Evolutionary conservation across 2,888 invertebrate genomes (phyloP), one percentile per base, ranked within the genome.

Genomic region (Eupithecia insigniata): DNA sequence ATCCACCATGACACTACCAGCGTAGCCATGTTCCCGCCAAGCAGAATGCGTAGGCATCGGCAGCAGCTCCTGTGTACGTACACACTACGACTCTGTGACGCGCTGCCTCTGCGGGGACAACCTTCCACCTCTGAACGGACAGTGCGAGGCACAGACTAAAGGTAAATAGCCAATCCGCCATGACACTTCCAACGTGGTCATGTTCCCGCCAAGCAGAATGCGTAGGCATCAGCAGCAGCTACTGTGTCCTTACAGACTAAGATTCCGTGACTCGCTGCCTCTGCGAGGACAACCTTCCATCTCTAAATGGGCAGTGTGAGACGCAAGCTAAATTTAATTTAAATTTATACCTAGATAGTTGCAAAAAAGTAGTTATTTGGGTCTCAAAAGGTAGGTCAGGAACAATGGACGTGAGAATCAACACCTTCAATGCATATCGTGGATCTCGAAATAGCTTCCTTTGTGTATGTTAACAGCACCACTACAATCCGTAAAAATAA

Each of bases 41-140:
- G 89, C 94, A 1, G 96, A 96, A 66, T 96, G 96, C 81, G 94
- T 94, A 0, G 95, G 95, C 2, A 96, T 96, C 79, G 95, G 94
- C 80, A 95, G 95, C 78, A 95, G 96, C 1, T 96, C 96, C 26
- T 97, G 96, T 78, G 96, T 96, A 16, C 89, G 95, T 70, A 96
- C 96, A 43, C 94, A 95, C 66, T 95, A 95, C 79, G 96, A 96
- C 81, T 90, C 95, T 1, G 94, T 94, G 77, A 92, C 95, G 22
- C 92, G 96, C 8, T 97, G 97, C 79, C 94, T 96, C 0, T 97
- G 97, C 76, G 96, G 96, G 0, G 96, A 97, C 89, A 96, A 96
- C 86, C 89, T 94, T 3, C 94, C 96, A 0, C 96, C 97, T 0
- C 86, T 94, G 12, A 96, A 96, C 79, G 96, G 96, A 12, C 93